Percentiles rank a stretch among this genome's conserved stretches.
Conservation (phyloP, 2,797 vertebrate genomes). For the Meriones psammophilus region DNA sequence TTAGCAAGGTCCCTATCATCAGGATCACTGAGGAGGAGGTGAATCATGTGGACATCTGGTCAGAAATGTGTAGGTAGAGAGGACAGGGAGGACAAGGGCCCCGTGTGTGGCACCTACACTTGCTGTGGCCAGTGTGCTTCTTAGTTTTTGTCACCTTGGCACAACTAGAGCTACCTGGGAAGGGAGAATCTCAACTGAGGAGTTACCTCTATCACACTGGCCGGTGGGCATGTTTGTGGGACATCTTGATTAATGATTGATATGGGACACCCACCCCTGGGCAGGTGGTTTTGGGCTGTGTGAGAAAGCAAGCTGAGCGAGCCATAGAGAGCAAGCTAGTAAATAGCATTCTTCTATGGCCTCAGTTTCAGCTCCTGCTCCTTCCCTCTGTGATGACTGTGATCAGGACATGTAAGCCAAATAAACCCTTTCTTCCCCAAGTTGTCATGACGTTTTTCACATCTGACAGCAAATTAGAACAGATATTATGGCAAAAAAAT, state of each 20-base stretch:
- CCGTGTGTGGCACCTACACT: background rate
- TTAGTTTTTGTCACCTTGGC: background rate
- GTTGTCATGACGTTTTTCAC: background rate
- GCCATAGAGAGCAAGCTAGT: background rate
- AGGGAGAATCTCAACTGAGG: background rate
- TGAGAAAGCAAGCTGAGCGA: background rate
- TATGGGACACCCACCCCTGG: background rate
- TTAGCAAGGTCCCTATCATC: background rate
- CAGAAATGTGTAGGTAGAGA: background rate
- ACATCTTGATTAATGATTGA: background rate
- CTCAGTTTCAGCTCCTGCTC: background rate
- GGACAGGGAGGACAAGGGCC: slow-evolving; percentile 4
- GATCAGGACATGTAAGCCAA: background rate
- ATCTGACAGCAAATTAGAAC: background rate
- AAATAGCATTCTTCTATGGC: background rate
- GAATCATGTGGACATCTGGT: background rate
- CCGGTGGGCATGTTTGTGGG: background rate
- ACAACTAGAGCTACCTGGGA: background rate
- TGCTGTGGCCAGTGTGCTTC: background rate
- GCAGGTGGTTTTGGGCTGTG: background rate
- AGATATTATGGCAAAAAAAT: background rate
- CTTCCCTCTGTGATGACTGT: no score
- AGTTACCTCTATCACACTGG: background rate
- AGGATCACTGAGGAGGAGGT: slow-evolving; percentile 29
- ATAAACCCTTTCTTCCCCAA: background rate